A percentile compares a stretch with the other conserved stretches of the same genome.
phyloP scores from a whole-genome alignment of 1,140 invertebrate species.

The Heliconius nattereri region DNA sequence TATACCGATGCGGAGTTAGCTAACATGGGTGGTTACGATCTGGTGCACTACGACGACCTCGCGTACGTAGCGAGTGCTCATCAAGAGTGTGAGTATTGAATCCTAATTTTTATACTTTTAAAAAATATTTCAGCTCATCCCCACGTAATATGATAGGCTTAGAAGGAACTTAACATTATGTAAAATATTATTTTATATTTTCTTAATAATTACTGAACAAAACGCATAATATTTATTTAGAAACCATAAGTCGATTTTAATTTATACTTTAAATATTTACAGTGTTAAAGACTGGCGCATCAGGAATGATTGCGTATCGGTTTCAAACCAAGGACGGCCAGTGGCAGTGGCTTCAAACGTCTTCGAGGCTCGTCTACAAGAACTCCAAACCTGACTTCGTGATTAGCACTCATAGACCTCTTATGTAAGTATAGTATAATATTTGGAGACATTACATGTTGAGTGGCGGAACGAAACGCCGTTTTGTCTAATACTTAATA shows the following conservation, averaged over 20 bases:
- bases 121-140: too few species aligned
- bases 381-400: slow-evolving; percentile 99
- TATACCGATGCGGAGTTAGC: slow-evolving; percentile 95
- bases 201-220: too few species aligned
- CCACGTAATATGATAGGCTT: too few species aligned
- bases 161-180: background rate
- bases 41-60: slow-evolving; percentile 98
- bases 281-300: slow-evolving; percentile 99
- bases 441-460: too few species aligned
- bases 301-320: slow-evolving; percentile 98
- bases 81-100: slow-evolving; percentile 94
- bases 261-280: slow-evolving; percentile 63
- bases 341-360: slow-evolving; percentile 99
- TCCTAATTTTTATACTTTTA: too few species aligned
- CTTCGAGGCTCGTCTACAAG: slow-evolving; percentile 98
- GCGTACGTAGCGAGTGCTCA: slow-evolving; percentile 99
- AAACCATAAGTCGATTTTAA: background rate
- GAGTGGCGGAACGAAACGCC: too few species aligned
- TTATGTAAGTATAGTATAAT: slow-evolving; percentile 88
- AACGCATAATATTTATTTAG: too few species aligned
- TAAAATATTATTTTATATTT: too few species aligned
- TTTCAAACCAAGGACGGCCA: slow-evolving; percentile 95
- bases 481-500: too few species aligned
- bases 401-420: slow-evolving; percentile 97
- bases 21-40: slow-evolving; percentile 96